Evolutionary conservation across 2,888 invertebrate genomes (phyloP), one percentile per base, ranked within the genome.

Genomic region (Pterobdella sp.): DNA sequence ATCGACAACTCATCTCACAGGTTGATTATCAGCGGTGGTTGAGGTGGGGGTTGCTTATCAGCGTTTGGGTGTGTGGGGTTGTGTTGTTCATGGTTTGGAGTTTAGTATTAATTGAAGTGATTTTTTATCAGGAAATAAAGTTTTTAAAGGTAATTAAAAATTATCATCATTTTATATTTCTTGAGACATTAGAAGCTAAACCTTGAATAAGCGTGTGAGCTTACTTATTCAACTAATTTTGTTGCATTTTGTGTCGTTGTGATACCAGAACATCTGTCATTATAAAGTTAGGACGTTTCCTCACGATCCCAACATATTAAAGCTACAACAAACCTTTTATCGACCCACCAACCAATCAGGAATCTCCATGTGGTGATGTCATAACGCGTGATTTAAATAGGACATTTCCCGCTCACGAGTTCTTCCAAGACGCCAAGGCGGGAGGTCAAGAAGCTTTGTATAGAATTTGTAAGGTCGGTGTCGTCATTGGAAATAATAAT

Each of bases 331-430:
- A 7, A 14, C 49, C 49, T 42, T 22, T 42, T 22, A 7, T 42
- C 49, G 22, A 42, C 49, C 22, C 49, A n/a, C 22, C 49, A 7
- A 42, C n/a, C 63, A 29, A 34, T 0, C 77, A 95, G 93, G 95
- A 96, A 78, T 94, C 94, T 79, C 89, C 90, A 71, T 93, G 92
- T 84, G 98, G 98, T 82, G 90, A 91, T 79, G 93, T 95, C 74
- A 98, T 98, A 80, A 90, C 92, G 80, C 88, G 97, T 72, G 98
- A 98, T 84, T 95, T 98, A 77, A 94, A 95, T 78, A 88, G 98
- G 78, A 98, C 98, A 42, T 98, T 97, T 86, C 97, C 98, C 14
- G 98, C 96, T 42, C 96, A 99, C 85, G 94, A 96, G 81, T 94
- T 91, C 86, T 98, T 98, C 86, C 92, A 92, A 84, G 94, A 95